A percentile compares a stretch with the other conserved stretches of the same genome.
These are phyloP conservation scores for Trachelus troglodyta DNA, from an alignment of 2,888 invertebrate genomes.

Conservation along the genomic window DNA sequence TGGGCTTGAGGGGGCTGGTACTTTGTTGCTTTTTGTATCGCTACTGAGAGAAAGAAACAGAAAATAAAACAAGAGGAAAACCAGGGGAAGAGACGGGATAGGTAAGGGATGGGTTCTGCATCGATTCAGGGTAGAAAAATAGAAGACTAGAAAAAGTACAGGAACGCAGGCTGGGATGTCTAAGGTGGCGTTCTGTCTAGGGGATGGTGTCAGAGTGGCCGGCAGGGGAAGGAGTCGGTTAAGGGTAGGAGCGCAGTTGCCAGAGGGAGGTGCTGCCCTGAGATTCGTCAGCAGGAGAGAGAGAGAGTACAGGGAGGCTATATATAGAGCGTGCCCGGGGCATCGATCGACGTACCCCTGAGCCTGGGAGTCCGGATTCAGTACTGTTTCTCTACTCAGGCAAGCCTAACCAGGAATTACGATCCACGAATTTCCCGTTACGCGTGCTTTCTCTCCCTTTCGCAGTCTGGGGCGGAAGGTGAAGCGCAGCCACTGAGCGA, in stretches of 20 bases:
- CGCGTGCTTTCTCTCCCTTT: not conserved
- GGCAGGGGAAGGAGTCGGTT: not conserved
- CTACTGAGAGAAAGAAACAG: too few species aligned
- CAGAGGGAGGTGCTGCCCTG: not conserved
- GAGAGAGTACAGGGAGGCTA: slow-evolving; percentile 33
- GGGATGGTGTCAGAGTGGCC: too few species aligned
- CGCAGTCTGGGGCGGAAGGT: too few species aligned
- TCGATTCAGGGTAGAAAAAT: too few species aligned
- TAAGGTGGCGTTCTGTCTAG: not conserved
- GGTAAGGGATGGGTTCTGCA: too few species aligned
- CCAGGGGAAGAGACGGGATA: too few species aligned
- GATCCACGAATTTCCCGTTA: slow-evolving; percentile 11
- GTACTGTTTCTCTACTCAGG: slow-evolving; percentile 40
- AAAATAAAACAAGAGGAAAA: too few species aligned
- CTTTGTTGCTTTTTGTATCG: too few species aligned
- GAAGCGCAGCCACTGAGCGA: too few species aligned
- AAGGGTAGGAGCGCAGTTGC: not conserved
- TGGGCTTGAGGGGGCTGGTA: too few species aligned
- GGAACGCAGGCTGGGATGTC: too few species aligned
- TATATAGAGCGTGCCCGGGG: slow-evolving; percentile 57
- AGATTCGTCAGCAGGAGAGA: slow-evolving; percentile 13
- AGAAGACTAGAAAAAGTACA: too few species aligned
- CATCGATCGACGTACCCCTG: slow-evolving; percentile 58
- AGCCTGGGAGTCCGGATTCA: slow-evolving; percentile 59
- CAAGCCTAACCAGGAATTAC: slow-evolving; percentile 9